Conservation (phyloP, 1,140 invertebrate species). For the Drosophila ananassae region DNA sequence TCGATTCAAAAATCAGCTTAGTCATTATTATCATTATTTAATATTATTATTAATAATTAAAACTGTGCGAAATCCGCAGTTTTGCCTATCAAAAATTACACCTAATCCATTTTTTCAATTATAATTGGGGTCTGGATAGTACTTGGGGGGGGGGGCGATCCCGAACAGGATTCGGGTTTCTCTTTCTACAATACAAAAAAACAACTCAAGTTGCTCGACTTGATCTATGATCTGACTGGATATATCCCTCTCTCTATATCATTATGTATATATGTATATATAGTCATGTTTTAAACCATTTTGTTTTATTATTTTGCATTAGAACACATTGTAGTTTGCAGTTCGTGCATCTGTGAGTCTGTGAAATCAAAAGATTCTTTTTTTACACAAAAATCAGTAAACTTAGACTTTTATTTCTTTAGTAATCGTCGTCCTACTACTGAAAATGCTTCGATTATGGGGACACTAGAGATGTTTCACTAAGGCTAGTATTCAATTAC, state of each 20-base stretch:
- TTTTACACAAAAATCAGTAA: slow-evolving; percentile 41
- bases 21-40: slow-evolving; percentile 44
- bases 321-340: slow-evolving; percentile 78
- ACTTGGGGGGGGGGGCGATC: background rate
- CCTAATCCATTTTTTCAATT: slow-evolving; percentile 52
- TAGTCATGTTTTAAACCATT: slow-evolving; percentile 72
- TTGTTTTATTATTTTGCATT: slow-evolving; percentile 32
- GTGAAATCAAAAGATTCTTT: slow-evolving; percentile 32
- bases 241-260: slow-evolving; percentile 18
- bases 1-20: slow-evolving; percentile 68
- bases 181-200: slow-evolving; percentile 56
- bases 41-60: slow-evolving; percentile 55
- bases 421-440: slow-evolving; percentile 20
- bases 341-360: slow-evolving; percentile 42
- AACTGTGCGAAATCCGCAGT: slow-evolving; percentile 60
- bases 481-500: slow-evolving; percentile 42
- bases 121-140: slow-evolving; percentile 17
- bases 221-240: slow-evolving; percentile 65
- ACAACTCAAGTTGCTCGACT: slow-evolving; percentile 52
- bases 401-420: slow-evolving; percentile 33
- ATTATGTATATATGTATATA: slow-evolving; percentile 11
- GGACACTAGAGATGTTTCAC: slow-evolving; percentile 23
- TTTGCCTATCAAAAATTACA: slow-evolving; percentile 72
- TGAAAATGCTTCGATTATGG: slow-evolving; percentile 41
- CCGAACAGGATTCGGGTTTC: slow-evolving; percentile 8